Conservation (phyloP, 2,113 vertebrate genomes). For the Eptatretus burgeri region DNA sequence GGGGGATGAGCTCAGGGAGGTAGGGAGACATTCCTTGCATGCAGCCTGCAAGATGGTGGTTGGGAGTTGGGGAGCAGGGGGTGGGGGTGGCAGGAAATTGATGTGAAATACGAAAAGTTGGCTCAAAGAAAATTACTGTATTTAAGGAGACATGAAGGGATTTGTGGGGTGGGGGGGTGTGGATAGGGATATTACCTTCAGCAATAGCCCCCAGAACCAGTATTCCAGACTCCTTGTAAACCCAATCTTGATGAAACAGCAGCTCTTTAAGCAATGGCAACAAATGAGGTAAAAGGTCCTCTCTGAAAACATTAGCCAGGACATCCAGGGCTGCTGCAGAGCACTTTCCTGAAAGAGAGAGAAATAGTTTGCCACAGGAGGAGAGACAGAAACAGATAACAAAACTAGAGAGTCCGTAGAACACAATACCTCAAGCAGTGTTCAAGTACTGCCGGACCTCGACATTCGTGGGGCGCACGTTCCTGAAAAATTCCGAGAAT, state of each 20-base stretch:
- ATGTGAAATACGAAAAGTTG: neutral
- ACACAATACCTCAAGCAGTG: too few species aligned
- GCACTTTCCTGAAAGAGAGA: constrained; percentile 38
- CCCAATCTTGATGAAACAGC: constrained; percentile 76
- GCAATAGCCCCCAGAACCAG: constrained; percentile 81
- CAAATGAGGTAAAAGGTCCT: constrained; percentile 61
- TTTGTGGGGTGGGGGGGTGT: neutral
- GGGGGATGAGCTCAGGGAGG: constrained; percentile 36
- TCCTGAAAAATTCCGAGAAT: too few species aligned
- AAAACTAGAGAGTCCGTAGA: too few species aligned
- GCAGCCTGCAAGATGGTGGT: constrained; percentile 25
- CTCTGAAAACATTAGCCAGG: constrained; percentile 72
- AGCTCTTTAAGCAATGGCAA: constrained; percentile 71
- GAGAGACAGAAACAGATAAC: neutral
- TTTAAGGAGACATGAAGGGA: constrained; percentile 11
- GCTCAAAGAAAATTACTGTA: constrained; percentile 29
- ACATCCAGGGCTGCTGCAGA: constrained; percentile 76
- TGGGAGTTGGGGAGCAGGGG: neutral
- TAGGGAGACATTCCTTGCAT: constrained; percentile 96
- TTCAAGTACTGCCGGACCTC: too few species aligned
- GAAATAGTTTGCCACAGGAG: neutral
- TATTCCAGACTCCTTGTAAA: constrained; percentile 83
- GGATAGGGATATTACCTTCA: constrained; percentile 28
- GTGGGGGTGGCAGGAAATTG: neutral
- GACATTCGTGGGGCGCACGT: too few species aligned